Evolutionary conservation across 2,888 invertebrate species (phyloP).

Genomic region (Tipula unca): DNA sequence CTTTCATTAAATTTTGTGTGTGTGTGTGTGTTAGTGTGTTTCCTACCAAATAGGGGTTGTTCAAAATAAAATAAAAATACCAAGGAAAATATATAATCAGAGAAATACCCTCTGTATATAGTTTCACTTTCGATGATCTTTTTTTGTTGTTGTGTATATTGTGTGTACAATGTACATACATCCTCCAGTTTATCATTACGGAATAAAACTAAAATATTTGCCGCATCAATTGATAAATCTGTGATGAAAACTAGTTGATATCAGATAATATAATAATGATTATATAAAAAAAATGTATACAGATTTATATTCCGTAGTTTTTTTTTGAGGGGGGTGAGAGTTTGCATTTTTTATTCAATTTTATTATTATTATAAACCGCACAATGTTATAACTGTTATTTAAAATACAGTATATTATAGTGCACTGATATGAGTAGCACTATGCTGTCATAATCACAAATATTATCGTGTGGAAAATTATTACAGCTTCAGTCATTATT

Average conservation of each 20-base stretch:
- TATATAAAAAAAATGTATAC: neutral
- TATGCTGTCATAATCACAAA: neutral
- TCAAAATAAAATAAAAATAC: neutral
- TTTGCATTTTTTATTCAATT: neutral
- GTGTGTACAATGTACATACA: no score
- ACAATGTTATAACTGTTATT: neutral
- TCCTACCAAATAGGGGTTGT: neutral
- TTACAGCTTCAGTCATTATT: neutral
- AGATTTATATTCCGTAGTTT: neutral
- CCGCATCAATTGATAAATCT: slow-evolving; percentile 8
- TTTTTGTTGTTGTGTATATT: neutral
- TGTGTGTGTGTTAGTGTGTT: neutral
- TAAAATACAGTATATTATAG: neutral
- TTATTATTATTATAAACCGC: slow-evolving; percentile 1
- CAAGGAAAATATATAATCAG: neutral
- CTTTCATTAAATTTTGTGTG: neutral
- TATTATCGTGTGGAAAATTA: neutral
- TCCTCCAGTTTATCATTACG: neutral
- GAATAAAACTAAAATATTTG: neutral
- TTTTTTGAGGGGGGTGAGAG: neutral
- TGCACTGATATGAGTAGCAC: neutral
- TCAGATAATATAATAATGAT: neutral
- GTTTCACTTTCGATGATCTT: neutral
- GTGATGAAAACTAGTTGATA: slow-evolving; percentile 14
- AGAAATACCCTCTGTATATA: neutral